Evolutionary conservation across 2,113 vertebrate genomes (phyloP).

Genomic region (Struthio camelus): DNA sequence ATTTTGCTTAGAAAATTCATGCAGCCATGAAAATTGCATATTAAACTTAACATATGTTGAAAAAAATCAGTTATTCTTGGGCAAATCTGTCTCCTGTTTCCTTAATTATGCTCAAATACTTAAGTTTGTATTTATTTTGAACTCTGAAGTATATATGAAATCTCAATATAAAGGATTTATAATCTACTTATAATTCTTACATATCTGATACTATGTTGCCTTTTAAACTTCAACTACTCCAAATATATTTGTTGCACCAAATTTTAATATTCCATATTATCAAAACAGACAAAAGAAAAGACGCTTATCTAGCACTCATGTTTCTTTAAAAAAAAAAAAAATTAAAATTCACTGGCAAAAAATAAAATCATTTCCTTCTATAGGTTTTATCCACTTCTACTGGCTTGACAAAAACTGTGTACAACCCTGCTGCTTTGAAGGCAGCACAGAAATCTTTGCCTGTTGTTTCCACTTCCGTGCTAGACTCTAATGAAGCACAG

Average conservation of each 20-base stretch:
- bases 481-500: constrained; percentile 87
- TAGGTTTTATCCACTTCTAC: constrained; percentile 95
- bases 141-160: background rate
- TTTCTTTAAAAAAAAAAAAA: background rate
- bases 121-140: background rate
- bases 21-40: background rate
- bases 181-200: background rate
- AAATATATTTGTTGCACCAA: background rate
- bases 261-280: constrained; percentile 22
- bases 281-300: constrained; percentile 39
- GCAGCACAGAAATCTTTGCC: constrained; percentile 86
- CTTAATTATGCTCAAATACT: background rate
- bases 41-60: background rate
- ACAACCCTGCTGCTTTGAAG: constrained; percentile 94
- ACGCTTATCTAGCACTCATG: background rate
- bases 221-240: constrained; percentile 5
- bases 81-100: background rate
- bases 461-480: constrained; percentile 71
- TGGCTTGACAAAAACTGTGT: constrained; percentile 97
- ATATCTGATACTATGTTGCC: background rate
- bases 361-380: constrained; percentile 72
- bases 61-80: background rate
- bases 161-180: background rate
- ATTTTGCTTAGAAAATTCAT: background rate
- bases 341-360: constrained; percentile 58